Evolutionary conservation across 2,113 vertebrate species (phyloP).

Genomic region (Origma solitaria): DNA sequence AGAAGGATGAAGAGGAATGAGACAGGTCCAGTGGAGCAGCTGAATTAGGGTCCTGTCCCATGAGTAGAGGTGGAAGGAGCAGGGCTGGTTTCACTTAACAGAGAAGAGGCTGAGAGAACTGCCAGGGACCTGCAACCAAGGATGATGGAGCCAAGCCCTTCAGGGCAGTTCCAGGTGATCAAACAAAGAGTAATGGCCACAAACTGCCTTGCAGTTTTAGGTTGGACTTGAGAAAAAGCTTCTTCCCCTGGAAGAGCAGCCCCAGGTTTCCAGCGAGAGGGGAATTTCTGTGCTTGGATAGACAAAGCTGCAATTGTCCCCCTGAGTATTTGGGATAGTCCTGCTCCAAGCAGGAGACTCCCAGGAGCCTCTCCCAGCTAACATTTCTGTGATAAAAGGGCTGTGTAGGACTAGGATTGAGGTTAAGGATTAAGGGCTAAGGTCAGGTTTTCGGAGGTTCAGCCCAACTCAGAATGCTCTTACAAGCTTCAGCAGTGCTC

Average conservation of each 20-base stretch:
- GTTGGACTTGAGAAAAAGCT: not conserved
- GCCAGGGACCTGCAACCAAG: not conserved
- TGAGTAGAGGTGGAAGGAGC: not conserved
- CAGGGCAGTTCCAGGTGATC: not conserved
- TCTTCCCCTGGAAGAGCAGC: not conserved
- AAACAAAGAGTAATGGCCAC: not conserved
- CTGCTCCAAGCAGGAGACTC: not conserved
- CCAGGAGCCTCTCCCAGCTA: not conserved
- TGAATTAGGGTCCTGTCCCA: not conserved
- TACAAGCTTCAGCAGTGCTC: not conserved
- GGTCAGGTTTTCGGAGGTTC: not conserved
- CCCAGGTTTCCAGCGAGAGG: not conserved
- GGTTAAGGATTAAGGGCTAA: not conserved
- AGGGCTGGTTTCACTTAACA: not conserved
- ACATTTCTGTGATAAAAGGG: not conserved
- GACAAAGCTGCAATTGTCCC: not conserved
- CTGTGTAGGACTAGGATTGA: not conserved
- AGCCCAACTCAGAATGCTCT: not conserved
- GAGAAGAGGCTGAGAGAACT: not conserved
- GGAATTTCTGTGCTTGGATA: not conserved
- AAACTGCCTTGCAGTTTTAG: not conserved
- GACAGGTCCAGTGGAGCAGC: not conserved
- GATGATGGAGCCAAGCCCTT: not conserved
- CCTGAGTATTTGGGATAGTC: not conserved
- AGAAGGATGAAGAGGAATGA: not conserved